Percentiles rank a stretch among this genome's conserved stretches.
Evolutionary conservation across 2,888 invertebrate species (phyloP).

Genomic region (Pseudeuparius sepicola): DNA sequence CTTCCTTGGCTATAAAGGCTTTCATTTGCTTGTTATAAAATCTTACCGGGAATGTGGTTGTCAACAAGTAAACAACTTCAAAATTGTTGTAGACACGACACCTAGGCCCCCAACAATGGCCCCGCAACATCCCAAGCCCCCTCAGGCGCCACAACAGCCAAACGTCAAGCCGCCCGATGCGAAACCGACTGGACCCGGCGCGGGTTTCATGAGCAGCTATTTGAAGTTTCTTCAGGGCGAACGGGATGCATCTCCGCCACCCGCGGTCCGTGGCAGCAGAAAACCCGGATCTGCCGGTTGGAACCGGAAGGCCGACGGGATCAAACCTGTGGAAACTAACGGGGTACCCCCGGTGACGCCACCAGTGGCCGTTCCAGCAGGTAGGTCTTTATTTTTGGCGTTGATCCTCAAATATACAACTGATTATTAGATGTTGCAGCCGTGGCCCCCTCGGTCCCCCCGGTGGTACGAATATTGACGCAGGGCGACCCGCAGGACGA

Average conservation of each 20-base stretch:
- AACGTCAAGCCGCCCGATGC: constrained; percentile 44
- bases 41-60: too few relatives aligned
- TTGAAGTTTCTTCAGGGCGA: constrained; percentile 77
- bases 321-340: constrained; percentile 25
- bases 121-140: too few relatives aligned
- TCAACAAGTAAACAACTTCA: too few relatives aligned
- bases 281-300: constrained; percentile 57
- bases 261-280: constrained; percentile 54
- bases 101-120: constrained; percentile 20
- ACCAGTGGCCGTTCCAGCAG: too few relatives aligned
- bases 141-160: too few relatives aligned
- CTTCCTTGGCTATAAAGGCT: too few relatives aligned
- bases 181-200: constrained; percentile 52
- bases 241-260: constrained; percentile 71
- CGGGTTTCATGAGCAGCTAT: constrained; percentile 81
- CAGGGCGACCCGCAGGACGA: constrained; percentile 52
- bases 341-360: constrained; percentile 27
- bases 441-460: background rate
- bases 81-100: constrained; percentile 27
- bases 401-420: too few relatives aligned
- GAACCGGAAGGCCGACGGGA: constrained; percentile 38
- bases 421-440: too few relatives aligned
- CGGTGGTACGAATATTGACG: background rate
- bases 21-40: too few relatives aligned
- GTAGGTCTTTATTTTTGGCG: too few relatives aligned